Evolutionary conservation across 2,888 invertebrate species (phyloP).

Genomic region (Keiferia lycopersicella): DNA sequence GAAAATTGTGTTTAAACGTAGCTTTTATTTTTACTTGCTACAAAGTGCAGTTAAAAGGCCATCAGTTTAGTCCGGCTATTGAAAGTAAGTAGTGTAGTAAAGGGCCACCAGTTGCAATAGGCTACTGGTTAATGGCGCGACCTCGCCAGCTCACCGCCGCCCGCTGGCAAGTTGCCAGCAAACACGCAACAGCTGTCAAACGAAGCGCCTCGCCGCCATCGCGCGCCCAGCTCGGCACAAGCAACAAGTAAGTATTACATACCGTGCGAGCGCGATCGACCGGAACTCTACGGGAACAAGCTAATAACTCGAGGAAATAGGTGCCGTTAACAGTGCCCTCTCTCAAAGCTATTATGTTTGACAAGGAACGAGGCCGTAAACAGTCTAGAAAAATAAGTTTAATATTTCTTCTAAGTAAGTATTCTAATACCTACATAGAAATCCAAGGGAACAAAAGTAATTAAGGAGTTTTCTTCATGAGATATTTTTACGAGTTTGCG

Average conservation of each 20-base stretch:
- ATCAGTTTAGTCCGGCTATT: too few relatives aligned
- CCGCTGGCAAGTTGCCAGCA: not conserved
- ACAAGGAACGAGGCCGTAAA: too few relatives aligned
- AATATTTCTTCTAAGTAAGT: too few relatives aligned
- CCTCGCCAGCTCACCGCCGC: not conserved
- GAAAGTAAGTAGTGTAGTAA: not conserved
- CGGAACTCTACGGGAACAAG: not conserved
- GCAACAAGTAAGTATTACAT: not conserved
- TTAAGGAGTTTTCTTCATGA: not conserved
- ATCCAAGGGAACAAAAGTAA: not conserved
- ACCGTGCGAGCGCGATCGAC: not conserved
- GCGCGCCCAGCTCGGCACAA: too few relatives aligned
- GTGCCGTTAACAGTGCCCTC: not conserved
- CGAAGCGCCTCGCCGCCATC: not conserved
- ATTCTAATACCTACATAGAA: too few relatives aligned
- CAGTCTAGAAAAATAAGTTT: too few relatives aligned
- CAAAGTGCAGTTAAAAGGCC: too few relatives aligned
- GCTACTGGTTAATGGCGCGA: not conserved
- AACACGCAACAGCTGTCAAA: slow-evolving; percentile 1
- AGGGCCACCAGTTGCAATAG: not conserved
- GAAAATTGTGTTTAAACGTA: too few relatives aligned
- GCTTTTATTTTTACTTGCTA: too few relatives aligned
- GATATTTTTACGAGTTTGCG: not conserved
- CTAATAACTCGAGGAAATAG: not conserved
- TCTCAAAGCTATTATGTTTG: not conserved